These are phyloP conservation scores for Rhadina sibilatrix DNA, from an alignment of 2,113 vertebrate genomes.

Conservation along the genomic window DNA sequence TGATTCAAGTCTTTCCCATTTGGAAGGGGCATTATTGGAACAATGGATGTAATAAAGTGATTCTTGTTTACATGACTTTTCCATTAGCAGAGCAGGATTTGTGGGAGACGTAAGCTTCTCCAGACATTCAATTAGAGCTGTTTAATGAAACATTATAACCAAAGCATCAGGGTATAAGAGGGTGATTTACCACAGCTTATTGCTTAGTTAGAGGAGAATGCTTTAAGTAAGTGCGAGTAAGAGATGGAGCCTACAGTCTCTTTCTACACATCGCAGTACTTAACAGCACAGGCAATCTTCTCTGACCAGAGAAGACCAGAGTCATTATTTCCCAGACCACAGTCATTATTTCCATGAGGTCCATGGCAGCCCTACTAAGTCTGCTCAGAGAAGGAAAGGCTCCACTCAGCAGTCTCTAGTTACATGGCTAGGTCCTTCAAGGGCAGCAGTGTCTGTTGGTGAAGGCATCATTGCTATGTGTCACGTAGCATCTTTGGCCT, in stretches of 20 bases:
- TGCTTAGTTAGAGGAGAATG: background rate
- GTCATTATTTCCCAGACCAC: background rate
- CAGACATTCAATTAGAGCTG: conserved; percentile 25
- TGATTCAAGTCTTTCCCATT: conserved; percentile 13
- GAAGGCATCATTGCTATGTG: background rate
- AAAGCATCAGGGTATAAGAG: background rate
- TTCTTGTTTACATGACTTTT: conserved; percentile 16
- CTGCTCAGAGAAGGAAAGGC: background rate
- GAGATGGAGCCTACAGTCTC: background rate
- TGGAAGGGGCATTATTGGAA: background rate
- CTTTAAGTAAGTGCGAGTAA: background rate
- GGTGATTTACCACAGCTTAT: conserved; percentile 36
- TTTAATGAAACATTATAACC: conserved; percentile 57
- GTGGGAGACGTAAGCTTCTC: conserved; percentile 44
- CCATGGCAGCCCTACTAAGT: background rate
- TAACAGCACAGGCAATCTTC: background rate
- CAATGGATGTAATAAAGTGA: conserved; percentile 20
- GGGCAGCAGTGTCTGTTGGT: background rate
- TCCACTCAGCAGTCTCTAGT: background rate
- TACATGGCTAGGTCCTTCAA: background rate
- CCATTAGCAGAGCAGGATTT: conserved; percentile 11
- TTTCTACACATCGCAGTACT: background rate
- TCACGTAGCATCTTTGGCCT: background rate
- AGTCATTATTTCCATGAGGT: background rate
- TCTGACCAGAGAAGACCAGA: background rate